Base-by-base conservation (phyloP, 2,113 vertebrate genomes). In the Protomyctophum bolini region DNA sequence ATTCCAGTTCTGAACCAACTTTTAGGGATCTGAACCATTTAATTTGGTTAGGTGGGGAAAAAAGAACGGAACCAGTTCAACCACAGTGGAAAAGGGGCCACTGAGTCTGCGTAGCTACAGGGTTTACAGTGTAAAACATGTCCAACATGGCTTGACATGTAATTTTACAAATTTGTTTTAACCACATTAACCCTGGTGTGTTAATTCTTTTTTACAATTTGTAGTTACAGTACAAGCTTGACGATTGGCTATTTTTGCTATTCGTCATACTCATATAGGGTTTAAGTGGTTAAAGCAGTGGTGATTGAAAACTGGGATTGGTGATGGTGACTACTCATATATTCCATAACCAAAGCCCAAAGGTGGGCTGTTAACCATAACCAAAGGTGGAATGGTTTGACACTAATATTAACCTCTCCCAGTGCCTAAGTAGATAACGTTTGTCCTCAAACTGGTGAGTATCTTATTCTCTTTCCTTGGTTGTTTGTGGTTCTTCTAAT, bases 241-340 rank as follows among this genome's bases (percentile, higher is more conserved):
- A 6, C 3, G 33, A 41, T 41, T 41, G 33, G 33, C 33, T 41
- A 41, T 41, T 41, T 41, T 41, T 6, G 33, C 33, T 41, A 41
- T 41, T 41, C 33, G 33, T 41, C 33, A 41, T 41, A 41, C 5
- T 41, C 33, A 1, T 41, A 41, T 41, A 41, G 33, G 33, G 33
- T 3, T 4, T 41, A 41, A 41, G 33, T 41, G 33, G 12, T 72
- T 58, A 7, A 9, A 9, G 45, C 10, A n/a, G 10, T 6, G 11
- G 7, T 58, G 60, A 47, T 9, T 0, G 29, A 14, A 11, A 69
- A 48, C 6, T 33, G 3, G 28, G 54, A 61, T 57, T 60, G 29
- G 41, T 69, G 69, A 64, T 60, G 29, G 41, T 69, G 69, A 64
- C 59, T 62, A 14, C 41, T n/a, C 59, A 47, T 62, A 6, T 62